Evolutionary conservation across 2,797 vertebrate genomes (phyloP).

Genomic region (Sebastes hubbsi): DNA sequence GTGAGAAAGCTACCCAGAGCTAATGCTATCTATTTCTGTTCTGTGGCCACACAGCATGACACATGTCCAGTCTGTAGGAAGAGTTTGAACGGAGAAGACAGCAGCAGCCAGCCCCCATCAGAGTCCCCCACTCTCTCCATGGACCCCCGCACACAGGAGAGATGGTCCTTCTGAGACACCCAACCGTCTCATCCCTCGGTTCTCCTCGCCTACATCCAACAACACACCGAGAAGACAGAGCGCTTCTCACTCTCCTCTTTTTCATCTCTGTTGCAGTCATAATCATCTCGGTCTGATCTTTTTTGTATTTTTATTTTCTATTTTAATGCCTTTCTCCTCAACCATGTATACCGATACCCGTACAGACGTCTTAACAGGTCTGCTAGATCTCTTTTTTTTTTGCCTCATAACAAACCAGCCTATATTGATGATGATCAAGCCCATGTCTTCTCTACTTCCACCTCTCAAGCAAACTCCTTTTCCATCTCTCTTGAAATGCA

Average conservation of each 20-base stretch:
- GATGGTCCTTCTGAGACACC: conserved; percentile 93
- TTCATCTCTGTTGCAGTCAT: conserved; percentile 62
- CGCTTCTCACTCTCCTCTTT: conserved; percentile 50
- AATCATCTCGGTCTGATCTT: conserved; percentile 59
- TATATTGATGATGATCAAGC: conserved; percentile 36
- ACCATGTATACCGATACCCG: conserved; percentile 31
- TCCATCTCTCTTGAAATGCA: conserved; percentile 57
- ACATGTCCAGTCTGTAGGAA: conserved; percentile 98
- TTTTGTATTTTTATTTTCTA: conserved; percentile 61
- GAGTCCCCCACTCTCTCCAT: conserved; percentile 86
- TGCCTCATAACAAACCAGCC: conserved; percentile 51
- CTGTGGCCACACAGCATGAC: conserved; percentile 86
- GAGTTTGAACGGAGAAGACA: conserved; percentile 93
- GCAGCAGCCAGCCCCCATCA: conserved; percentile 84
- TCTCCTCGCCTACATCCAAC: conserved; percentile 42
- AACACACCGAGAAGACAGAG: conserved; percentile 36
- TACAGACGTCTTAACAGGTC: conserved; percentile 60
- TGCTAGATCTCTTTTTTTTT: conserved; percentile 14
- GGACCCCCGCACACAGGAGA: conserved; percentile 89
- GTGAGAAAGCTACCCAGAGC: not conserved
- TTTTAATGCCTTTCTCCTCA: conserved; percentile 64
- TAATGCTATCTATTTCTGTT: conserved; percentile 18
- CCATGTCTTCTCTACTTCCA: conserved; percentile 23
- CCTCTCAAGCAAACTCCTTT: conserved; percentile 17
- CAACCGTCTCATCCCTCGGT: conserved; percentile 27